Evolutionary conservation across 2,888 invertebrate species (phyloP), one percentile per base, ranked within the genome.

Genomic region (Cryptus armator): DNA sequence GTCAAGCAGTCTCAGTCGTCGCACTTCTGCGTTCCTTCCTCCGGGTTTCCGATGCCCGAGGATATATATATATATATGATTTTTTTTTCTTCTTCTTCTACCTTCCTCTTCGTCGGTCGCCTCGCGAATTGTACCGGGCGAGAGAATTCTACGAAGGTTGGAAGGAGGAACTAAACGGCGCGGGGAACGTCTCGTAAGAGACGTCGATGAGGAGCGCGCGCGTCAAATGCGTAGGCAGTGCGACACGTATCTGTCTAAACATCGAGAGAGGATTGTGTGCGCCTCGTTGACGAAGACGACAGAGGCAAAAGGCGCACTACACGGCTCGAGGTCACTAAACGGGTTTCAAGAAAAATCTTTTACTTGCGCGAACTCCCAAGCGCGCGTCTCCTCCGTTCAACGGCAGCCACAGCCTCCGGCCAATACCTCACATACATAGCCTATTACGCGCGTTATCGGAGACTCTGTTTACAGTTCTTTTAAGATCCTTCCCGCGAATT

Each of bases 271-370:
- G 46, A 64, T 43, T 37, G 43, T 59, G 48, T 19, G 37, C 43
- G 56, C 24, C 56, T 64, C 44, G 16, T 32, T 19, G 48, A 29
- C 32, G 64, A 64, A 68, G 59, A 62, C 53, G 82, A 53, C 74
- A 29, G 67, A 37, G 68, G 70, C 68, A 59, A 12, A 24, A 44
- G 44, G 74, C 72, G 72, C 84, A 77, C 67, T 79, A 37, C 56
- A 12, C 24, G 10, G 56, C 84, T 87, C 90, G 91, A 90, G 90
- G 90, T 90, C 91, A 91, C 88, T 84, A 85, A 91, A 90, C 91
- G 90, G 90, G 91, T 91, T 91, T 91, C 88, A 89, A 88, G 90
- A 90, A 91, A 91, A 91, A 91, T 90, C 89, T 87, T 87, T 81
- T 64, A 85, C 85, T 85, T 79, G 85, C 86, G 86, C 87, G 72